A percentile compares a stretch with the other conserved stretches of the same genome.
Conservation (phyloP, 2,888 invertebrate genomes). For the Pomacea canaliculata region DNA sequence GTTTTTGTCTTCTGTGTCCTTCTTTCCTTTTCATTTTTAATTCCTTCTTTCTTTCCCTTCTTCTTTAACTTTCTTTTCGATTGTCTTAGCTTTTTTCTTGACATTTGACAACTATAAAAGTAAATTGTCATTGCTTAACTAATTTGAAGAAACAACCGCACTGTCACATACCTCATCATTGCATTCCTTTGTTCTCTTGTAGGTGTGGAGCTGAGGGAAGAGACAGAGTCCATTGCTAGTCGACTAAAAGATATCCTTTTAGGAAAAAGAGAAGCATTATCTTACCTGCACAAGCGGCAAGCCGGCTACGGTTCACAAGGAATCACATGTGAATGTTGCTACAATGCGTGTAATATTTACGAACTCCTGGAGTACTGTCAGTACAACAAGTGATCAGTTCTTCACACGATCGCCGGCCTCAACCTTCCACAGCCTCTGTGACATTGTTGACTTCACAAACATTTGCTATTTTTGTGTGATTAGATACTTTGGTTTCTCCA, state of each 20-base stretch:
- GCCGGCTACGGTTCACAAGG: conserved; percentile 10
- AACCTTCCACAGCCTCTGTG: no score
- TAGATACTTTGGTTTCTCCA: not conserved
- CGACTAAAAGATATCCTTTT: conserved; percentile 8
- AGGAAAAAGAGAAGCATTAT: conserved; percentile 15
- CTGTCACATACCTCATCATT: no score
- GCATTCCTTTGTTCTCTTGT: no score
- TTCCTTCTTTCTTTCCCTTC: not conserved
- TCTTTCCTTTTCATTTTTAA: not conserved
- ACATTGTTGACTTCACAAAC: no score
- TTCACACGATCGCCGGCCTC: not conserved
- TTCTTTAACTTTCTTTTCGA: not conserved
- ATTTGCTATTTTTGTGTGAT: no score
- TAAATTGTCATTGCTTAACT: no score
- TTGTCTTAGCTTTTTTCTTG: no score
- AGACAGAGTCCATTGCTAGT: not conserved
- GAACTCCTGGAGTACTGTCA: conserved; percentile 21
- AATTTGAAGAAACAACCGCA: no score
- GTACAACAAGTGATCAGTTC: not conserved
- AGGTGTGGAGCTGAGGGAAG: not conserved
- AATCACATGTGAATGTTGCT: conserved; percentile 21
- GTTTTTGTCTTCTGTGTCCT: not conserved
- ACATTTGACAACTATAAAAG: no score
- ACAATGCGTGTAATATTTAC: conserved; percentile 6
- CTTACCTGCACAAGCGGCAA: conserved; percentile 14